Conservation (phyloP, 1,140 invertebrate genomes). For the Heliconius eleuchia region DNA sequence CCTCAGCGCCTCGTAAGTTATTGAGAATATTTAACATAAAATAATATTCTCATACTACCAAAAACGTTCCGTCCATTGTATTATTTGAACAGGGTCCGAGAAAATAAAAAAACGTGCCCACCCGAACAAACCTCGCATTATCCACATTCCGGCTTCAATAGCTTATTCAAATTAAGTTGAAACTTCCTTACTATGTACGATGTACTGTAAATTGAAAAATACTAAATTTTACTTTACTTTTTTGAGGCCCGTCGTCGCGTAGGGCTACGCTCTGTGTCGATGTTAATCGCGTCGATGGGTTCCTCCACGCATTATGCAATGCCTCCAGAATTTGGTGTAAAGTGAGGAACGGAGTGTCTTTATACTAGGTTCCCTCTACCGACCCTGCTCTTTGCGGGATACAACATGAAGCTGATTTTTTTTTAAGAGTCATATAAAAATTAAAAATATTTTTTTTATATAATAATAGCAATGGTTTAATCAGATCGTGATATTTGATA, state of each 20-base stretch:
- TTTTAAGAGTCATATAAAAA: not conserved
- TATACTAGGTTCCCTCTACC: too few relatives aligned
- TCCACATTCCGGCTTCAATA: slow-evolving; percentile 50
- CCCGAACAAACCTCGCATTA: slow-evolving; percentile 48
- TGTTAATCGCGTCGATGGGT: too few relatives aligned
- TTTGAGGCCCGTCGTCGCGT: too few relatives aligned
- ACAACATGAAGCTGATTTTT: too few relatives aligned
- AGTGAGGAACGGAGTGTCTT: too few relatives aligned
- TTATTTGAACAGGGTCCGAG: slow-evolving; percentile 36
- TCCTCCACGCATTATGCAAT: too few relatives aligned
- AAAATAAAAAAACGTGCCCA: slow-evolving; percentile 49
- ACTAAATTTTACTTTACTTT: too few relatives aligned
- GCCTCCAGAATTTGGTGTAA: too few relatives aligned
- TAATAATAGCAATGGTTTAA: not conserved
- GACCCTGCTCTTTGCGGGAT: too few relatives aligned
- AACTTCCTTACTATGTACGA: slow-evolving; percentile 20
- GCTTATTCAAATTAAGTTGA: slow-evolving; percentile 60
- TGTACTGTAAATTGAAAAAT: not conserved
- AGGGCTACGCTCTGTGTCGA: too few relatives aligned
- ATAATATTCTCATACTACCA: not conserved
- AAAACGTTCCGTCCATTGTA: slow-evolving; percentile 31
- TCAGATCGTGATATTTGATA: not conserved
- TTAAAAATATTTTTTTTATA: not conserved
- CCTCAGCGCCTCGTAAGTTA: not conserved
- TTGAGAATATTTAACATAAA: not conserved